Conservation (phyloP, 2,113 vertebrate genomes). For the Copsychus sechellarum region DNA sequence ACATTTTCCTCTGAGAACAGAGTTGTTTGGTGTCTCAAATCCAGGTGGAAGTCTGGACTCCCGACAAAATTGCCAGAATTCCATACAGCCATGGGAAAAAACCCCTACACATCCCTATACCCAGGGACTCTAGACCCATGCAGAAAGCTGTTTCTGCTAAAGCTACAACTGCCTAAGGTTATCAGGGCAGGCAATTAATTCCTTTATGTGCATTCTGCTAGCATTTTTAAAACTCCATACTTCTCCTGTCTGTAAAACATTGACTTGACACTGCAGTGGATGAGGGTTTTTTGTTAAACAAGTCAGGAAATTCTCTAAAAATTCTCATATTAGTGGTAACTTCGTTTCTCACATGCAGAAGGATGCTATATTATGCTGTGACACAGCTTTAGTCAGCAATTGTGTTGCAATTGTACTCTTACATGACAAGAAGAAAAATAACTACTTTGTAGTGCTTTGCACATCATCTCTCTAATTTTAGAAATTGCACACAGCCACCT, state of each 20-base stretch:
- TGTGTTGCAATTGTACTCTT: not conserved
- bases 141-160: not conserved
- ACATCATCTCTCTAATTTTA: not conserved
- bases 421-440: not conserved
- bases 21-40: not conserved
- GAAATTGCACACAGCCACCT: not conserved
- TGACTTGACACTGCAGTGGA: not conserved
- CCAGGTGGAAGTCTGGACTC: not conserved
- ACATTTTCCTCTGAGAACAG: not conserved
- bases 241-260: not conserved
- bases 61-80: not conserved
- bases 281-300: not conserved
- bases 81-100: not conserved
- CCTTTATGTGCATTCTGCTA: not conserved
- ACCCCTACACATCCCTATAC: too few relatives aligned
- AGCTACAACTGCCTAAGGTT: not conserved
- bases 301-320: not conserved
- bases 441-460: not conserved
- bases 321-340: accelerated
- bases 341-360: not conserved
- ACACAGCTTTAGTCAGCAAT: not conserved
- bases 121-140: not conserved
- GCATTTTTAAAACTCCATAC: not conserved
- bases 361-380: not conserved
- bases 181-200: not conserved